Base-by-base conservation (phyloP, 1,140 invertebrate species). In the Leptinotarsa texana region DNA sequence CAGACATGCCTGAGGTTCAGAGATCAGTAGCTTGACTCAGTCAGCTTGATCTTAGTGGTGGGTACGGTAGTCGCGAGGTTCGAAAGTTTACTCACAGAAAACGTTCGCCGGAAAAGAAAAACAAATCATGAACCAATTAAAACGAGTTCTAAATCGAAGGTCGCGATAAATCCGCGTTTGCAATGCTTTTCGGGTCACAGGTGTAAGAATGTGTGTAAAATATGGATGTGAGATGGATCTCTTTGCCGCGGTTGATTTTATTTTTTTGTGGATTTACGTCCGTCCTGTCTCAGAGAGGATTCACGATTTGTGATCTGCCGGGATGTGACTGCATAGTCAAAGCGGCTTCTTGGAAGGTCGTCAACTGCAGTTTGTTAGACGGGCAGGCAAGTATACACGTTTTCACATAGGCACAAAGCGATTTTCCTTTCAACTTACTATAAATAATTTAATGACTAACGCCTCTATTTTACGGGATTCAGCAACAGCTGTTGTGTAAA, bases 361-460 rank as follows among this genome's bases (percentile, higher is more conserved):
- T 91, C 79, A 92, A 90, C 84, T 92, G 91, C 82, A 87, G 89
- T 76, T 88, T 91, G 78, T 84, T 86, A 63, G 81, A 85, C 57
- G 81, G 88, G 80, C 88, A 91, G 89, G 91, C 90, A 87, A 82
- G 80, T 73, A n/a, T 42, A 27, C 27, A 67, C 65, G 33, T 11
- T 42, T 42, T 42, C 33, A 42, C 33, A 42, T 42, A 42, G 33
- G n/a, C 51, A 57, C 51, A 57, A 57, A 57, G 51, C 17, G 51
- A 57, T 57, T 15, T 57, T 17, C 15, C 15, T 15, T n/a, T 17
- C 15, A 8, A 57, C 15, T 57, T 57, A 57, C 51, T 57, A 57
- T 57, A 15, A 57, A 57, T 57, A 57, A 57, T 57, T 15, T 57
- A 57, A 18, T 57, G 51, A 57, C 51, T 57, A 57, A 57, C 8